Conservation (phyloP, 2,888 invertebrate species). For the Agrilus mali region DNA sequence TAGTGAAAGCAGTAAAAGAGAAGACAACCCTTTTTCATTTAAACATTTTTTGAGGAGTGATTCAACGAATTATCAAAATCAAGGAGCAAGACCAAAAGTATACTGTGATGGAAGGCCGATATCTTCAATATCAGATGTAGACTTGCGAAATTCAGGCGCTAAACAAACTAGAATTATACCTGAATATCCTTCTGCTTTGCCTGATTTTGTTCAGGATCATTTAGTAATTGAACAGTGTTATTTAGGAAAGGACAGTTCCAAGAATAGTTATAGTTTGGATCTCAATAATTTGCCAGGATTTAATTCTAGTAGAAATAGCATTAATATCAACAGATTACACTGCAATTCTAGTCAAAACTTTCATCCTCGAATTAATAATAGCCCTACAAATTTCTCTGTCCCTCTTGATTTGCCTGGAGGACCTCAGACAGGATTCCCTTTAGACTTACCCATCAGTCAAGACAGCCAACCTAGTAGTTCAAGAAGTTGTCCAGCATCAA, state of each 20-base stretch:
- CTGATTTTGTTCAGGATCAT: slow-evolving; percentile 85
- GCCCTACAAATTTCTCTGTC: slow-evolving; percentile 17
- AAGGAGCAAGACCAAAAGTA: slow-evolving; percentile 71
- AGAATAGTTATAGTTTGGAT: slow-evolving; percentile 39
- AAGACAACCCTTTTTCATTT: slow-evolving; percentile 74
- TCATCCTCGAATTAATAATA: slow-evolving; percentile 13
- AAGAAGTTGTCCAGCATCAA: slow-evolving; percentile 18
- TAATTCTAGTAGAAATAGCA: slow-evolving; percentile 36
- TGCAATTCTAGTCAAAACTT: slow-evolving; percentile 17
- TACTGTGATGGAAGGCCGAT: slow-evolving; percentile 32
- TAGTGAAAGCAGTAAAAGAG: slow-evolving; percentile 28
- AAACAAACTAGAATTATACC: slow-evolving; percentile 38
- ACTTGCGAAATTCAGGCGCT: slow-evolving; percentile 33
- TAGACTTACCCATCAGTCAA: slow-evolving; percentile 28
- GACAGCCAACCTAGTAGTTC: slow-evolving; percentile 13
- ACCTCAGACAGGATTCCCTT: slow-evolving; percentile 28
- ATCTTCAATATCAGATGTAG: slow-evolving; percentile 33
- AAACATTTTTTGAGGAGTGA: slow-evolving; percentile 71
- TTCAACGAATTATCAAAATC: slow-evolving; percentile 48
- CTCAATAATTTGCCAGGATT: slow-evolving; percentile 57
- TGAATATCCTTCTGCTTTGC: slow-evolving; percentile 53
- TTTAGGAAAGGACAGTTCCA: slow-evolving; percentile 40
- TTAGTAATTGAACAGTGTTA: slow-evolving; percentile 69
- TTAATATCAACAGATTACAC: slow-evolving; percentile 13
- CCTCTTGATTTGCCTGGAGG: slow-evolving; percentile 29